Conservation (phyloP, 2,888 invertebrate species). For the Drosophila percnosoma region DNA sequence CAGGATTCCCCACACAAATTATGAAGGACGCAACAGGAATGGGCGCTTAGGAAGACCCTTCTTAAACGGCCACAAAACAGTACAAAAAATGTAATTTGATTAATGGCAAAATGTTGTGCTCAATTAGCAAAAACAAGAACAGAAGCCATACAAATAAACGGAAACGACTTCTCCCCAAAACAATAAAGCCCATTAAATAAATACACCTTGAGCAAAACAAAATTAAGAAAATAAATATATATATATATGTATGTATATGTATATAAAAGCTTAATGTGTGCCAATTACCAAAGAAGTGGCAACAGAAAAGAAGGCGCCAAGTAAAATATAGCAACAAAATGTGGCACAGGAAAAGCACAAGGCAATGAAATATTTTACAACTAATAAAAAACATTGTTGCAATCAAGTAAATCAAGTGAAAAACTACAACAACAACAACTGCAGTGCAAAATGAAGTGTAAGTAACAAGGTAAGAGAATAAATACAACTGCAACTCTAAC, state of each 20-base stretch:
- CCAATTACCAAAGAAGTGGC: constrained; percentile 56
- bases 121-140: constrained; percentile 66
- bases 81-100: constrained; percentile 72
- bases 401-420: constrained; percentile 70
- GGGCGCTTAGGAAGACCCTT: constrained; percentile 13
- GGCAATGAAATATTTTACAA: constrained; percentile 56
- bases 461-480: constrained; percentile 15
- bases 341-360: constrained; percentile 12
- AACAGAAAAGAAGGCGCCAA: constrained; percentile 2
- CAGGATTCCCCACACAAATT: constrained; percentile 24
- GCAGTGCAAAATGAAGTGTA: constrained; percentile 7
- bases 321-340: constrained; percentile 16
- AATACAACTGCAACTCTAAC: constrained; percentile 12
- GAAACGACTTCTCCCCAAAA: constrained; percentile 6
- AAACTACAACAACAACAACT: constrained; percentile 52
- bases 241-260: neutral
- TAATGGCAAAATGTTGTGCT: constrained; percentile 78
- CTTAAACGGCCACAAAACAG: constrained; percentile 37
- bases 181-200: constrained; percentile 44
- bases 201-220: constrained; percentile 32
- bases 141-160: constrained; percentile 50
- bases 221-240: constrained; percentile 9
- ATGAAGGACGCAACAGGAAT: constrained; percentile 49
- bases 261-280: constrained; percentile 66
- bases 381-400: constrained; percentile 70